phyloP scores from a whole-genome alignment of 2,113 vertebrate genomes.

The Dolichotis patagonum region DNA sequence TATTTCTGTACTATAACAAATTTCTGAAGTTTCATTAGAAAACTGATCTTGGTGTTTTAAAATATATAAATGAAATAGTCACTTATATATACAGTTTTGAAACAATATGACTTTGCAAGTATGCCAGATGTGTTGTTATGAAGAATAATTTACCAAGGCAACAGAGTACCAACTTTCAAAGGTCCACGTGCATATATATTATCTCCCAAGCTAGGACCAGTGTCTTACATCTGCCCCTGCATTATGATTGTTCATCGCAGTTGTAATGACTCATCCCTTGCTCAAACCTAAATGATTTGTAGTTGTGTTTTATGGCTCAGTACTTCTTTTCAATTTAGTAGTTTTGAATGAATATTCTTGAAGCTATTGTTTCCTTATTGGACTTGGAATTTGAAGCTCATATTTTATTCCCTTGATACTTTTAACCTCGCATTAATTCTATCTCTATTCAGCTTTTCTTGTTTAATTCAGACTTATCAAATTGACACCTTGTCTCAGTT shows the following conservation, averaged over 20 bases:
- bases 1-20: slow-evolving; percentile 89
- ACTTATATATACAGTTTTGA: background rate
- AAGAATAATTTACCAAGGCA: too few species aligned
- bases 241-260: background rate
- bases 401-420: background rate
- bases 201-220: too few species aligned
- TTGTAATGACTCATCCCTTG: background rate
- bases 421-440: background rate
- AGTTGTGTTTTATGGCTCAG: background rate
- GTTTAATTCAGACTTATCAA: slow-evolving; percentile 4
- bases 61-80: background rate
- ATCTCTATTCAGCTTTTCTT: background rate
- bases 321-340: background rate
- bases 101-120: background rate
- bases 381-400: background rate
- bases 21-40: slow-evolving; percentile 68
- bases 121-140: too few species aligned
- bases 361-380: background rate
- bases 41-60: slow-evolving; percentile 83
- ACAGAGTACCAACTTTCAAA: too few species aligned
- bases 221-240: background rate
- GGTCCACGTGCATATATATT: too few species aligned
- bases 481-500: background rate
- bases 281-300: background rate
- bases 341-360: background rate